A percentile compares a stretch with the other conserved stretches of the same genome.
These are phyloP conservation scores for Spilogale gracilis DNA, from an alignment of 2,113 vertebrate genomes.

Conservation along the genomic window DNA sequence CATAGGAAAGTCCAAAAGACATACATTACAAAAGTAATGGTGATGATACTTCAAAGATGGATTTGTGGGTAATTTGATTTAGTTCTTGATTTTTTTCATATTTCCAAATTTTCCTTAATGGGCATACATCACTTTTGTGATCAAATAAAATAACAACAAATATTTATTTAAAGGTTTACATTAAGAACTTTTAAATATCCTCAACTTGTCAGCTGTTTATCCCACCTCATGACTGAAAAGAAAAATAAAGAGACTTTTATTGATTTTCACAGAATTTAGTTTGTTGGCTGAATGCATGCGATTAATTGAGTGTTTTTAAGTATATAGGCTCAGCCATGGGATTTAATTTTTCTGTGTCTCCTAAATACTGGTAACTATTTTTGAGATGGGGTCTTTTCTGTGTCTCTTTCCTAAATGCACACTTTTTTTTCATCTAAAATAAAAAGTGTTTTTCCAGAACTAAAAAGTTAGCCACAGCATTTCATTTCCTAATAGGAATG, in stretches of 20 bases:
- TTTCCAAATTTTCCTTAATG: background rate
- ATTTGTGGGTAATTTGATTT: background rate
- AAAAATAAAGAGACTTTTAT: constrained; percentile 37
- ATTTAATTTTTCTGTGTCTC: constrained; percentile 44
- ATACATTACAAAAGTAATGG: background rate
- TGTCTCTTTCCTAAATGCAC: constrained; percentile 1
- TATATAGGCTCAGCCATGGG: background rate
- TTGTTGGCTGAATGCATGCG: constrained; percentile 6
- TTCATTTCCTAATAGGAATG: constrained; percentile 39
- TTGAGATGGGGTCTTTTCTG: background rate
- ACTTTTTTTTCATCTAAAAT: background rate
- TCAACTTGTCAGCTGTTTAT: constrained; percentile 39
- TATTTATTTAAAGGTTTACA: background rate
- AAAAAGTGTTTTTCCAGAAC: constrained; percentile 29
- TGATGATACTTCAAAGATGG: background rate
- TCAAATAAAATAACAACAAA: constrained; percentile 44
- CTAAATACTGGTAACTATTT: background rate
- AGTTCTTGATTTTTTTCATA: background rate
- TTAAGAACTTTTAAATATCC: background rate
- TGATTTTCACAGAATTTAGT: constrained; percentile 42
- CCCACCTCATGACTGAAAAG: background rate
- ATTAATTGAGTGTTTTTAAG: background rate
- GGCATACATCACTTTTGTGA: background rate
- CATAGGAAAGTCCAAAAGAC: background rate
- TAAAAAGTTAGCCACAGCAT: constrained; percentile 11